Percentiles rank a stretch among this genome's conserved stretches.
Evolutionary conservation across 2,888 invertebrate species (phyloP).

Genomic region (Drosophila diplacantha): DNA sequence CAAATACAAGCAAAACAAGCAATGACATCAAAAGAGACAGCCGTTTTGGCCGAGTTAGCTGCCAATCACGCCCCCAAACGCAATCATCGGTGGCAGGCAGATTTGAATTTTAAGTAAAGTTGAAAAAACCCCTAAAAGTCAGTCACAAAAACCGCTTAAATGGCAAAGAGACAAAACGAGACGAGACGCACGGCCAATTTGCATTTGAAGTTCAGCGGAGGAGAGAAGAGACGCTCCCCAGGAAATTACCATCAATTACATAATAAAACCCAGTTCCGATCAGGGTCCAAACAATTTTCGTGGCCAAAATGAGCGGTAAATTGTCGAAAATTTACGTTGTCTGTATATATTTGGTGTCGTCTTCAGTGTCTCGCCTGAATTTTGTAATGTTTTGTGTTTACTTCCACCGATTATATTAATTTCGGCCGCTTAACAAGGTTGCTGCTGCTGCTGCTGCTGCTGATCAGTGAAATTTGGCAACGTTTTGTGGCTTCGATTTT

Average conservation of each 20-base stretch:
- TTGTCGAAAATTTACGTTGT: slow-evolving; percentile 52
- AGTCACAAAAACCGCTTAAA: slow-evolving; percentile 6
- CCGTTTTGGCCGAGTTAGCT: slow-evolving; percentile 37
- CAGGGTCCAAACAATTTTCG: slow-evolving; percentile 28
- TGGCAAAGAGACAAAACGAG: slow-evolving; percentile 14
- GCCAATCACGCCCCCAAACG: slow-evolving; percentile 43
- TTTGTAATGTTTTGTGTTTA: slow-evolving; percentile 28
- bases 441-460: slow-evolving; percentile 1
- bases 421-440: slow-evolving; percentile 30
- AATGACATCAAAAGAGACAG: slow-evolving; percentile 36
- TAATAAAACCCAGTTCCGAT: slow-evolving; percentile 54
- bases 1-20: slow-evolving; percentile 2
- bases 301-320: slow-evolving; percentile 27
- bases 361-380: slow-evolving; percentile 9
- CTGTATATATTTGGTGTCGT: slow-evolving; percentile 31
- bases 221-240: slow-evolving; percentile 3
- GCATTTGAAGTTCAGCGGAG: slow-evolving; percentile 41
- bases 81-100: slow-evolving; percentile 42
- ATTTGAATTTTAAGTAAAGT: slow-evolving; percentile 54
- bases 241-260: slow-evolving; percentile 62
- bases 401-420: slow-evolving; percentile 31
- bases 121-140: slow-evolving; percentile 7
- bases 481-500: slow-evolving; percentile 30
- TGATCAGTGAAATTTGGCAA: slow-evolving; percentile 37
- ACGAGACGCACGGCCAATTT: slow-evolving; percentile 28